Evolutionary conservation across 2,113 vertebrate species (phyloP), one percentile per base, ranked within the genome.

Genomic region (Sinocyclocheilus anophthalmus): DNA sequence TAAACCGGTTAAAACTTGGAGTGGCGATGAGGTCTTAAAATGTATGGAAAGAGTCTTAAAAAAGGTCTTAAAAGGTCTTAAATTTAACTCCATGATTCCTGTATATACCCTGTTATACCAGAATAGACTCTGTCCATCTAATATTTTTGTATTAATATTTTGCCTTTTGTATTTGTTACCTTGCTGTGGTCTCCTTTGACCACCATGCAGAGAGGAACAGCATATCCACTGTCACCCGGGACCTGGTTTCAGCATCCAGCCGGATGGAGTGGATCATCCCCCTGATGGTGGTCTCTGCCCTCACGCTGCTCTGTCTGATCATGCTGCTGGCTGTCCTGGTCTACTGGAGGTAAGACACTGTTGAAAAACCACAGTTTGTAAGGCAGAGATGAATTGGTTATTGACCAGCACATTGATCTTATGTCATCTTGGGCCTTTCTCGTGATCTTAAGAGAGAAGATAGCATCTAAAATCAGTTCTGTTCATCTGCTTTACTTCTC

Each of bases 201-300:
- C 65, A 42, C 20, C 39, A 37, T 83, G 88, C 90, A 96, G 94
- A 96, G 39, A 59, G 76, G 81, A 94, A 96, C 90, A 94, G 94
- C 89, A 94, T 96, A 88, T 96, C 96, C 86, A 96, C 96, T 65
- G 95, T 96, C 94, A 95, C 95, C 45, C 95, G 95, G 0, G 94
- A 94, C 83, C 91, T 91, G 13, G 85, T 90, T 26, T 94, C 95
- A 7, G 93, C 94, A 45, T 94, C 96, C 30, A 95, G 95, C 89
- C 95, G 96, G 93, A 96, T 98, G 97, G 98, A 99, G 91, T 99
- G 98, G 98, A 96, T 99, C 76, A 96, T 99, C 90, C 98, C 98
- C 2, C 93, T 99, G 92, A 96, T 98, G 88, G 97, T 99, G 91
- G 97, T 99, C 55, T 99, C 98, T 63, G 96, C 97, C 81, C 95